These are phyloP conservation scores for Globia sparganii DNA, from an alignment of 2,888 invertebrate genomes.

Conservation along the genomic window DNA sequence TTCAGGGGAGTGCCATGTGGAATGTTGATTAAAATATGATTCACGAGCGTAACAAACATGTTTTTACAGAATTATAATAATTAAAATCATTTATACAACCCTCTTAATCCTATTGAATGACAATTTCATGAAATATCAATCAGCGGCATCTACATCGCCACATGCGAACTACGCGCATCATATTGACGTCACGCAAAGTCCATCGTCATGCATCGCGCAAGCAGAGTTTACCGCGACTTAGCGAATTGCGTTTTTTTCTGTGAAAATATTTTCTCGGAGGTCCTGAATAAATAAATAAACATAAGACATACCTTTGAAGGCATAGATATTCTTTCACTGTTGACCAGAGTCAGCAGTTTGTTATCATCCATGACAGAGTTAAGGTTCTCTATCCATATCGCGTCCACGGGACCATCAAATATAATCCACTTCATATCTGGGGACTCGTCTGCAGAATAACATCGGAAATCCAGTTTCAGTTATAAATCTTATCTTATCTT, in stretches of 20 bases:
- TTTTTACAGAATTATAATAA: too few species aligned
- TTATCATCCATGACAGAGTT: conserved; percentile 99
- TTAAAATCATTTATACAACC: too few species aligned
- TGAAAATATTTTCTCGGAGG: background rate
- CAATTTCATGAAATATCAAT: too few species aligned
- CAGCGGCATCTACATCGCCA: too few species aligned
- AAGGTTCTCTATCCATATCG: conserved; percentile 99
- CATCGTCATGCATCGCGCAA: too few species aligned
- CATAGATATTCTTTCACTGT: conserved; percentile 97
- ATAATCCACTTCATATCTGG: conserved; percentile 97
- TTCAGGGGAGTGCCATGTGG: too few species aligned
- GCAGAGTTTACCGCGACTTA: background rate
- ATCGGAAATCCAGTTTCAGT: background rate
- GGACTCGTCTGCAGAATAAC: conserved; percentile 90
- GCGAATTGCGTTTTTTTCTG: background rate
- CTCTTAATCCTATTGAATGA: too few species aligned
- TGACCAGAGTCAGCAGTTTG: conserved; percentile 96
- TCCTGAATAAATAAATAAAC: background rate
- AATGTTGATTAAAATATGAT: too few species aligned
- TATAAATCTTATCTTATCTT: too few species aligned
- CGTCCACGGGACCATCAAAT: conserved; percentile 98
- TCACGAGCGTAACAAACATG: too few species aligned
- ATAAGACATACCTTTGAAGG: conserved; percentile 87
- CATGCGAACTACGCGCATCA: too few species aligned
- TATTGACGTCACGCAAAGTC: too few species aligned